Evolutionary conservation across 2,888 invertebrate species (phyloP).

Genomic region (Creontiades dilutus): DNA sequence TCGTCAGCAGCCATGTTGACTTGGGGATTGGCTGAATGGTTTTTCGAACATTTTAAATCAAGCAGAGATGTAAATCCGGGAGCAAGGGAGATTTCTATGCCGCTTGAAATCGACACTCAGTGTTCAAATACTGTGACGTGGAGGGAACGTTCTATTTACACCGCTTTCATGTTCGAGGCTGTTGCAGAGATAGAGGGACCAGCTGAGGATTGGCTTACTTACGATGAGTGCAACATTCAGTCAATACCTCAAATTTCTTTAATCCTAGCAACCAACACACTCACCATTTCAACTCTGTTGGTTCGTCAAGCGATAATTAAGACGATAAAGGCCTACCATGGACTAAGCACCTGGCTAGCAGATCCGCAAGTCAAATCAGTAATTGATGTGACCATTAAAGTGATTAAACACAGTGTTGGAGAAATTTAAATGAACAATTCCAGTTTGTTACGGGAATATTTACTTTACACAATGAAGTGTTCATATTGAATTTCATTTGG

Average conservation of each 20-base stretch:
- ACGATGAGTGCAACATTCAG: background rate
- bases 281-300: background rate
- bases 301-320: background rate
- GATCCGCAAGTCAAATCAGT: background rate
- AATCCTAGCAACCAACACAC: background rate
- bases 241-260: background rate
- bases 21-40: background rate
- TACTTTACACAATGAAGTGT: no score
- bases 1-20: background rate
- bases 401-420: background rate
- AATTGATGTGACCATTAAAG: background rate
- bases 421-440: no score
- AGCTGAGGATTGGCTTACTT: background rate
- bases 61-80: background rate
- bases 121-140: conserved; percentile 1
- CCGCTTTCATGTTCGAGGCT: background rate
- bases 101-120: background rate
- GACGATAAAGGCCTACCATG: background rate
- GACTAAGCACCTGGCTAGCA: background rate
- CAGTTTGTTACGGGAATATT: no score
- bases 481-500: no score
- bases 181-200: background rate
- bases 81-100: background rate
- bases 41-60: background rate
- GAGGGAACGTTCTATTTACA: background rate